These are phyloP conservation scores for Drosophila ananassae DNA, from an alignment of 1,140 invertebrate species.

Conservation along the genomic window DNA sequence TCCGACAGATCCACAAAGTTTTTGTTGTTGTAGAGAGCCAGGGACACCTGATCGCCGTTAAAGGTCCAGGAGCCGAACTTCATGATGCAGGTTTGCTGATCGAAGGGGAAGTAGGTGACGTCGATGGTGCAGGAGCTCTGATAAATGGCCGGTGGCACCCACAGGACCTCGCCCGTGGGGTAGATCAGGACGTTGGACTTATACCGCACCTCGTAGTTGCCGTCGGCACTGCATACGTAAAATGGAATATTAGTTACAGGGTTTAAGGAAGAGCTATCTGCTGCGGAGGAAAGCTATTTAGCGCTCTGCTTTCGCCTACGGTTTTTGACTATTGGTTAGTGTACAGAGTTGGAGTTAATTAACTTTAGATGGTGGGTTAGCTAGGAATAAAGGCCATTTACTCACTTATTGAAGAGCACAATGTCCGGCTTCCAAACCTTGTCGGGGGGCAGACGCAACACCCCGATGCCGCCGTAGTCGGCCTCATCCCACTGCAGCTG, in stretches of 20 bases:
- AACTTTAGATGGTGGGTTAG: constrained; percentile 12
- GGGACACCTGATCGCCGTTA: constrained; percentile 97
- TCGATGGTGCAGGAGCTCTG: constrained; percentile 99
- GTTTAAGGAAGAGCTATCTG: background rate
- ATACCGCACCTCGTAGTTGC: constrained; percentile 98
- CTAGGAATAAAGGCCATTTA: constrained; percentile 72
- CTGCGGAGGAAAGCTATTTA: constrained; percentile 14
- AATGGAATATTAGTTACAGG: background rate
- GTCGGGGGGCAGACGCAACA: constrained; percentile 97
- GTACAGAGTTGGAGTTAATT: constrained; percentile 44
- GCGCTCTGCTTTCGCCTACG: constrained; percentile 37
- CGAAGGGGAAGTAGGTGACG: constrained; percentile 99
- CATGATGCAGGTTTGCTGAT: constrained; percentile 99
- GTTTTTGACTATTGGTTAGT: constrained; percentile 26
- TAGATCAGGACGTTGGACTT: constrained; percentile 99
- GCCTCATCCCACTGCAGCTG: constrained; percentile 99
- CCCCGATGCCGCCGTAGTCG: constrained; percentile 98
- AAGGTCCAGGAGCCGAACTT: constrained; percentile 99
- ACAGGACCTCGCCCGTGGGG: constrained; percentile 95
- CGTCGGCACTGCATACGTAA: constrained; percentile 90
- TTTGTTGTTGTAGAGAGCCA: constrained; percentile 97
- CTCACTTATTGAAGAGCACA: constrained; percentile 99
- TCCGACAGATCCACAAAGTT: constrained; percentile 97
- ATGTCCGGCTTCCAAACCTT: constrained; percentile 99
- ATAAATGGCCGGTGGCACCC: constrained; percentile 99